phyloP scores from a whole-genome alignment of 2,113 vertebrate genomes.

The Cyprinus carpio region DNA sequence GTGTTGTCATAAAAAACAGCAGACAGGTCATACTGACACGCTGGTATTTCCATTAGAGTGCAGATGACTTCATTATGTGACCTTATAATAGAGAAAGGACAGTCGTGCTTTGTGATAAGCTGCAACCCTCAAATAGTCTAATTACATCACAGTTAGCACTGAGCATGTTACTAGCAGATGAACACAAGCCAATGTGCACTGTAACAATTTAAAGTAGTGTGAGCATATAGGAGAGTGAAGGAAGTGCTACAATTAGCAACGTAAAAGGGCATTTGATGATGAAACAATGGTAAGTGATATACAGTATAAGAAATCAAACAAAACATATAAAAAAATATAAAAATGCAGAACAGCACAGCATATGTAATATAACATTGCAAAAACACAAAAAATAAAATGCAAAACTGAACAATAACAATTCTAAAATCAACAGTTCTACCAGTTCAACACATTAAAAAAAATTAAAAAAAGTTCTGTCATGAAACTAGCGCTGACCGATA shows the following conservation, averaged over 20 bases:
- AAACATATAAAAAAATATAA: neutral
- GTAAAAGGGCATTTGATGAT: neutral
- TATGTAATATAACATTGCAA: neutral
- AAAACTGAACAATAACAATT: neutral
- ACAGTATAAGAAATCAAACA: neutral
- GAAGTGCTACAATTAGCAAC: neutral
- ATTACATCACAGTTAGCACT: neutral
- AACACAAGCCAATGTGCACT: neutral
- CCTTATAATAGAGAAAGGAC: neutral
- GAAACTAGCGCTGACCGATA: no score
- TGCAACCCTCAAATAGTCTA: neutral
- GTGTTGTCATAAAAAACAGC: neutral
- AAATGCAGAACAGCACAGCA: neutral
- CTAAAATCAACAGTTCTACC: neutral
- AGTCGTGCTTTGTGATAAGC: neutral
- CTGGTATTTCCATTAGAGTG: slow-evolving; percentile 8
- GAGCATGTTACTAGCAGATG: neutral
- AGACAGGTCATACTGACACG: neutral
- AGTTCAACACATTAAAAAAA: neutral
- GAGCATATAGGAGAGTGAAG: neutral
- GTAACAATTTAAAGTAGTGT: neutral
- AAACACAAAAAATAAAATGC: neutral
- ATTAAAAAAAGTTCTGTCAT: neutral
- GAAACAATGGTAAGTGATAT: neutral
- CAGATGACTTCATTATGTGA: neutral